Percentiles rank a stretch among this genome's conserved stretches.
These are phyloP conservation scores for Tenthredo scrophulariae DNA, from an alignment of 2,888 invertebrate species.

Conservation along the genomic window DNA sequence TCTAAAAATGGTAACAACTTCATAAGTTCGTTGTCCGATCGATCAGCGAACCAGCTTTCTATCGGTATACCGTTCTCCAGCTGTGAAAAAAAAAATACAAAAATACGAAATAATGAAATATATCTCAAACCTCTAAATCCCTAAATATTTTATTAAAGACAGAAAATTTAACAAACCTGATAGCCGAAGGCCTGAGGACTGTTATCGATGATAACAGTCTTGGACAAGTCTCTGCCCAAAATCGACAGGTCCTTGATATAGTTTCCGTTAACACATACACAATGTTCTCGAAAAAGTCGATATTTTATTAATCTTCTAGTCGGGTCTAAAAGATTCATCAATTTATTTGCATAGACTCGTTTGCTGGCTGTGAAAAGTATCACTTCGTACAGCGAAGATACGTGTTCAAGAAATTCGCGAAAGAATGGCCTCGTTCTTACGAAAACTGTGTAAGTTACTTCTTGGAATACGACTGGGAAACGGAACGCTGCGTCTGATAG, in stretches of 20 bases:
- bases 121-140: no score
- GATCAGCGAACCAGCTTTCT: slow-evolving; percentile 97
- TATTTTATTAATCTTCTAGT: slow-evolving; percentile 93
- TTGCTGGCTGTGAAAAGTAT: slow-evolving; percentile 98
- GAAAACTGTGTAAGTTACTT: slow-evolving; percentile 91
- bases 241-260: slow-evolving; percentile 98
- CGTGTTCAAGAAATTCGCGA: slow-evolving; percentile 93
- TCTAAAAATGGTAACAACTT: slow-evolving; percentile 96
- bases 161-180: slow-evolving; percentile 80
- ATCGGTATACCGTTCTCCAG: slow-evolving; percentile 98
- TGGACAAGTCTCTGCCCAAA: slow-evolving; percentile 93
- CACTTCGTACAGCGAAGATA: slow-evolving; percentile 93
- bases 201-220: slow-evolving; percentile 93
- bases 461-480: slow-evolving; percentile 95
- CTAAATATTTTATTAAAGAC: not conserved
- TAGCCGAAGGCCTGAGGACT: slow-evolving; percentile 97
- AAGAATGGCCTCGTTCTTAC: slow-evolving; percentile 95
- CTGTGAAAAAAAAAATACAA: slow-evolving; percentile 78
- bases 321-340: slow-evolving; percentile 95
- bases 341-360: slow-evolving; percentile 95
- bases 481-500: slow-evolving; percentile 95
- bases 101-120: not conserved
- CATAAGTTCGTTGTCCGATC: slow-evolving; percentile 92
- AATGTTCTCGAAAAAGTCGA: slow-evolving; percentile 96
- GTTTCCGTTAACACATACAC: slow-evolving; percentile 96